phyloP scores from a whole-genome alignment of 2,888 invertebrate genomes.

The Chymomyza caudatula region DNA sequence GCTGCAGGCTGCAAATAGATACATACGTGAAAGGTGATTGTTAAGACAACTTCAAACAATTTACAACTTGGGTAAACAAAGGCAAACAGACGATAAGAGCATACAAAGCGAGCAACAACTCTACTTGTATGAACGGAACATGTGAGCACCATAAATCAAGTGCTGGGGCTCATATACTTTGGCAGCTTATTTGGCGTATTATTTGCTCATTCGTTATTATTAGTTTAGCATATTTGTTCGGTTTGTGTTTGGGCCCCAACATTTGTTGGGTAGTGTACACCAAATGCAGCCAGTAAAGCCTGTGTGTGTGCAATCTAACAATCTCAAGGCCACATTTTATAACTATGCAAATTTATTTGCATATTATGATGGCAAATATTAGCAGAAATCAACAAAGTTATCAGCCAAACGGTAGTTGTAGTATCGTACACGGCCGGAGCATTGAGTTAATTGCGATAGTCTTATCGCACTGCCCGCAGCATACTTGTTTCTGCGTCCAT shows the following conservation, averaged over 20 bases:
- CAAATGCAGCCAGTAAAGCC: neutral
- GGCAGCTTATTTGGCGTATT: conserved; percentile 37
- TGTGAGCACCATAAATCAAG: conserved; percentile 56
- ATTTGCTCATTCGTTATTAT: conserved; percentile 64
- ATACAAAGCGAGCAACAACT: conserved; percentile 35
- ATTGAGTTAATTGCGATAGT: conserved; percentile 43
- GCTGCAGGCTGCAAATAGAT: conserved; percentile 48
- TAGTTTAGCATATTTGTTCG: conserved; percentile 18
- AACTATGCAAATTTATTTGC: neutral
- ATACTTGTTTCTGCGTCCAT: neutral
- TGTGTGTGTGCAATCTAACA: neutral
- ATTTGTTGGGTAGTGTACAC: neutral
- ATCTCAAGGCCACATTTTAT: neutral
- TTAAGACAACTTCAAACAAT: conserved; percentile 29
- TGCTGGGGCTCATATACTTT: neutral
- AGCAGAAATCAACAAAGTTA: conserved; percentile 20
- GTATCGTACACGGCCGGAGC: neutral
- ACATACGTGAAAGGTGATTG: neutral
- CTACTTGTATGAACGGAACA: conserved; percentile 21
- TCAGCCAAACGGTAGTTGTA: conserved; percentile 1
- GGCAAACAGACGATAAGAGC: conserved; percentile 38
- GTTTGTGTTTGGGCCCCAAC: neutral
- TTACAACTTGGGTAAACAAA: conserved; percentile 47
- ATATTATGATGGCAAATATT: conserved; percentile 18
- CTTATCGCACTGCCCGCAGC: conserved; percentile 35